Base-by-base conservation (phyloP, 1,140 invertebrate genomes). In the Heliothis virescens region DNA sequence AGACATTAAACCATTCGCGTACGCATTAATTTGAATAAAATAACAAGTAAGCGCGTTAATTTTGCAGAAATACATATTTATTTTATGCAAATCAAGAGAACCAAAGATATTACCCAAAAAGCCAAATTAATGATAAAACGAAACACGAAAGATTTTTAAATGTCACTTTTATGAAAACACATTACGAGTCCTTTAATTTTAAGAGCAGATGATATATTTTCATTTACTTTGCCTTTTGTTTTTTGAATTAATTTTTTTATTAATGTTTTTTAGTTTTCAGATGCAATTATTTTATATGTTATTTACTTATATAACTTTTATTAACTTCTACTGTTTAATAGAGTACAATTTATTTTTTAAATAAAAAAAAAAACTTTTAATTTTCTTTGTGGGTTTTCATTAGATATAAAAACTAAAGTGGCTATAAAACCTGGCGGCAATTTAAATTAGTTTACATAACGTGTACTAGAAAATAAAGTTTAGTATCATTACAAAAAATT, bases 151-250 rank as follows among this genome's bases (percentile, higher is more conserved):
- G 63, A 67, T 18, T 67, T 67, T 67, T n/a, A 67, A 67, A 67
- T 50, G 63, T 67, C 63, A 48, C 63, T 18, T 67, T 67, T 50
- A 65, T 65, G 63, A 67, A 67, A 67, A 67, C n/a, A 67, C 63
- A 67, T 67, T 67, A 67, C 65, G 18, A 52, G 18, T 53, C 65
- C 21, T 5, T 69, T 69, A 52, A 69, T 69, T 69, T 69, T 69
- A 69, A 52, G 9, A 21, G 65, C 16, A 12, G 47, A 9, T 26
- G 48, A 69, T 69, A 69, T 29, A 52, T 69, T 69, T 69, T n/a
- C 65, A 69, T 69, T 69, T 15, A 69, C 1, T 2, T 18, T n/a
- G 65, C 26, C 18, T 12, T 53, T 69, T 69, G 11, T n/a, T 18
- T 34, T 65, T 18, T 62, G 1, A 62, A 16, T 12, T 52, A 26